phyloP scores from a whole-genome alignment of 2,797 vertebrate species.

The Bryconaethiops microstoma region DNA sequence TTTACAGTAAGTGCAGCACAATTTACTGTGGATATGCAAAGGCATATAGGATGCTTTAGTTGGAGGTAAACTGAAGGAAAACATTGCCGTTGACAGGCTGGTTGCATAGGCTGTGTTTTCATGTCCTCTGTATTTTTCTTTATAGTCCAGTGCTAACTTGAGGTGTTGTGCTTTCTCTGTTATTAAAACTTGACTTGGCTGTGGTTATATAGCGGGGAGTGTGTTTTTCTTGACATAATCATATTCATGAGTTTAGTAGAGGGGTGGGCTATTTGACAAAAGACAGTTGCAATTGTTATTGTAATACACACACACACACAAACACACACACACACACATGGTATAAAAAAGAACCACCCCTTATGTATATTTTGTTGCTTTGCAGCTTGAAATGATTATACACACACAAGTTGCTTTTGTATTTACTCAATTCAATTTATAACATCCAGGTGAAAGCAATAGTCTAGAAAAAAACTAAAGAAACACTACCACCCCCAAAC shows the following conservation, averaged over 20 bases:
- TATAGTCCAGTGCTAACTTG: background rate
- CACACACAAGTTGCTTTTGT: no score
- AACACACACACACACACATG: no score
- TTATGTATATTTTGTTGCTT: no score
- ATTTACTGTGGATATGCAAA: background rate
- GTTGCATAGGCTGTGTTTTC: background rate
- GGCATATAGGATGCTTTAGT: background rate
- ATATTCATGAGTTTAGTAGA: background rate
- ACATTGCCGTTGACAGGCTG: slow-evolving; percentile 5
- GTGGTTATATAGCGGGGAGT: background rate
- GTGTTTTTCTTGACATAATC: background rate
- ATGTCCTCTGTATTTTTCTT: background rate
- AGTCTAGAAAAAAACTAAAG: no score
- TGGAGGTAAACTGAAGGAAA: background rate
- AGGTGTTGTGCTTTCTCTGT: background rate
- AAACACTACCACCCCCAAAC: no score
- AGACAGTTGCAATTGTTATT: background rate
- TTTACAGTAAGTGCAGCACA: no score
- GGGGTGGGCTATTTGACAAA: background rate
- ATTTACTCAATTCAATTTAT: no score
- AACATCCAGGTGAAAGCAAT: no score
- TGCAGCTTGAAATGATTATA: no score
- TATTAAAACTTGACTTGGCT: slow-evolving; percentile 1
- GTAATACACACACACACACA: background rate
- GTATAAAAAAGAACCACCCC: no score